These are phyloP conservation scores for Conistra vaccinii DNA, from an alignment of 2,888 invertebrate species.

Conservation along the genomic window DNA sequence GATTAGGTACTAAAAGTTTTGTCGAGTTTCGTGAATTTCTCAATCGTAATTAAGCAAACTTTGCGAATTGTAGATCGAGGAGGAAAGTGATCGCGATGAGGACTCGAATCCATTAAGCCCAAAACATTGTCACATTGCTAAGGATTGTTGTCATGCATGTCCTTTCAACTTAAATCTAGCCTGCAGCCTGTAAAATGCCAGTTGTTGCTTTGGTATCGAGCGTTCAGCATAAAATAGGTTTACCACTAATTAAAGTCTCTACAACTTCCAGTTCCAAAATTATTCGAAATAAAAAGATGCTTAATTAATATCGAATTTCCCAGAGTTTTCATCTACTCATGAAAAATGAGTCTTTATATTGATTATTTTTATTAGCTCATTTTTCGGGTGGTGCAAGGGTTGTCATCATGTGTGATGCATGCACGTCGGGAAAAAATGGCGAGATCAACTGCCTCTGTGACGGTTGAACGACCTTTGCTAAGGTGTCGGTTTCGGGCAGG, in stretches of 20 bases:
- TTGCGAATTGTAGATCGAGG: slow-evolving; percentile 4
- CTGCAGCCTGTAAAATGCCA: slow-evolving; percentile 6
- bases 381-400: slow-evolving; percentile 23
- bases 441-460: slow-evolving; percentile 79
- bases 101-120: slow-evolving; percentile 4
- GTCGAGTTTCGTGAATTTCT: slow-evolving; percentile 23
- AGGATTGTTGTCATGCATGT: neutral
- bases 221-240: slow-evolving; percentile 28
- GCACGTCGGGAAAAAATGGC: slow-evolving; percentile 76
- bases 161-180: neutral
- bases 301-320: slow-evolving; percentile 23
- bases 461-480: slow-evolving; percentile 90
- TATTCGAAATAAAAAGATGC: slow-evolving; percentile 18
- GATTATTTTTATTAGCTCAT: slow-evolving; percentile 27
- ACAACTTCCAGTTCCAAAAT: slow-evolving; percentile 32
- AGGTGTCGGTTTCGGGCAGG: slow-evolving; percentile 90
- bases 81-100: slow-evolving; percentile 28
- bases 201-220: slow-evolving; percentile 13
- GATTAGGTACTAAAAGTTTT: slow-evolving; percentile 10
- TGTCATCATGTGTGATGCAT: slow-evolving; percentile 47
- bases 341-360: slow-evolving; percentile 23
- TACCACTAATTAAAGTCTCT: slow-evolving; percentile 51
- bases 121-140: slow-evolving; percentile 1
- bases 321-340: slow-evolving; percentile 20
- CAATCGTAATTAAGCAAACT: slow-evolving; percentile 36